Evolutionary conservation across 2,113 vertebrate genomes (phyloP), one percentile per base, ranked within the genome.

Genomic region (Micronycteris hirsuta): DNA sequence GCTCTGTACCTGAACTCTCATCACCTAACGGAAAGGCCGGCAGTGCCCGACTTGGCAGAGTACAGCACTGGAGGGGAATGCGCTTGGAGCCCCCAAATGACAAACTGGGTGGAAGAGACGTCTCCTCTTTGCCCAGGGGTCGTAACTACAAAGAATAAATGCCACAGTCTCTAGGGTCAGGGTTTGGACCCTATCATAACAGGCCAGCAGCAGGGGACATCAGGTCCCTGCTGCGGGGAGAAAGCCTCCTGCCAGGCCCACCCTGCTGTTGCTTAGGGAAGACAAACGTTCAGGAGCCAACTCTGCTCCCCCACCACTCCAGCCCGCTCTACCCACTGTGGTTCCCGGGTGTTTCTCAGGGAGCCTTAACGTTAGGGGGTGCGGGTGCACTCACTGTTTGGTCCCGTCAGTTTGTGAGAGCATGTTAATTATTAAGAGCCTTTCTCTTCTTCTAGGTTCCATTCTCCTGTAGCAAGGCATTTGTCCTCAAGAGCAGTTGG

Each of bases 311-410:
- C 38, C 17, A 13, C 6, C 7, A 33, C 26, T 43, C 28, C 31
- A n/a, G 3, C 14, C 15, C 1, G 5, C 22, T 26, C 24, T 1
- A n/a, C 28, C 24, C 22, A 28, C 24, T 12, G 24, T 0, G 16
- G 38, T 16, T 52, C 65, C 47, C 38, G 28, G 43, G 36, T 24
- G 10, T 20, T 84, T 89, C 71, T 41, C 61, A 76, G 65, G 68
- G 58, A 38, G 71, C 38, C 36, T 88, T 63, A 13, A 74, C 7
- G 56, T 2, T n/a, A 4, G 10, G 11, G 1, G 16, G 10, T 36
- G 15, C 19, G 20, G 52, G 47, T 54, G 20, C 12, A 13, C n/a
- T 70, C 47, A 22, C 19, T 36, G 3, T 56, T 43, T 61, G 47
- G 47, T 9, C 2, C 68, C 43, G 36, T 76, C 68, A 38, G 52